A percentile compares a stretch with the other conserved stretches of the same genome.
Evolutionary conservation across 2,797 vertebrate species (phyloP).

Genomic region (Natrix natrix): DNA sequence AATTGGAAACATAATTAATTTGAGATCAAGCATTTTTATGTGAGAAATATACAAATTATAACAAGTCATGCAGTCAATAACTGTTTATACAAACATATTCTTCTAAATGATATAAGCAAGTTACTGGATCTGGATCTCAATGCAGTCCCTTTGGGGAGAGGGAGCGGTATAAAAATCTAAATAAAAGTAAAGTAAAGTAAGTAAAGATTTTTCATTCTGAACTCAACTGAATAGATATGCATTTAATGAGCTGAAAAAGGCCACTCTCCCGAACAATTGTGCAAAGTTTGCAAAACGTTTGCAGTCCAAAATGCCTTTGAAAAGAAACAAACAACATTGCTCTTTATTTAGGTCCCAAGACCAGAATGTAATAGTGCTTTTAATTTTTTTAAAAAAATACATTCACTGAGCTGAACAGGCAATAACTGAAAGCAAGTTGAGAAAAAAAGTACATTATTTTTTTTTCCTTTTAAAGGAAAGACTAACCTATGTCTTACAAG

Average conservation of each 20-base stretch:
- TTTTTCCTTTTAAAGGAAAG: slow-evolving; percentile 44
- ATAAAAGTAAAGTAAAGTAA: too few relatives aligned
- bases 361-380: slow-evolving; percentile 64
- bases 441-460: slow-evolving; percentile 58
- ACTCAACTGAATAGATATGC: slow-evolving; percentile 66
- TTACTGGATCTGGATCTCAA: slow-evolving; percentile 68
- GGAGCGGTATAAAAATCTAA: too few relatives aligned
- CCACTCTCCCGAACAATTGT: slow-evolving; percentile 79
- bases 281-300: slow-evolving; percentile 79
- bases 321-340: slow-evolving; percentile 58
- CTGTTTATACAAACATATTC: slow-evolving; percentile 75
- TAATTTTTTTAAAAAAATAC: slow-evolving; percentile 67
- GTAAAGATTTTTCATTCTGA: slow-evolving; percentile 66
- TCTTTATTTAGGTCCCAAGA: slow-evolving; percentile 65
- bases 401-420: slow-evolving; percentile 77
- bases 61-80: slow-evolving; percentile 78
- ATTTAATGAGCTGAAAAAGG: slow-evolving; percentile 76
- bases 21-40: slow-evolving; percentile 69
- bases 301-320: slow-evolving; percentile 63
- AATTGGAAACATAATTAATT: slow-evolving; percentile 73
- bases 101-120: slow-evolving; percentile 77
- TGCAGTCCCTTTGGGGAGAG: slow-evolving; percentile 15
- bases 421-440: slow-evolving; percentile 68
- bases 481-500: slow-evolving; percentile 48
- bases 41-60: slow-evolving; percentile 76